Conservation (phyloP, 2,888 invertebrate species). For the Tachina fera region DNA sequence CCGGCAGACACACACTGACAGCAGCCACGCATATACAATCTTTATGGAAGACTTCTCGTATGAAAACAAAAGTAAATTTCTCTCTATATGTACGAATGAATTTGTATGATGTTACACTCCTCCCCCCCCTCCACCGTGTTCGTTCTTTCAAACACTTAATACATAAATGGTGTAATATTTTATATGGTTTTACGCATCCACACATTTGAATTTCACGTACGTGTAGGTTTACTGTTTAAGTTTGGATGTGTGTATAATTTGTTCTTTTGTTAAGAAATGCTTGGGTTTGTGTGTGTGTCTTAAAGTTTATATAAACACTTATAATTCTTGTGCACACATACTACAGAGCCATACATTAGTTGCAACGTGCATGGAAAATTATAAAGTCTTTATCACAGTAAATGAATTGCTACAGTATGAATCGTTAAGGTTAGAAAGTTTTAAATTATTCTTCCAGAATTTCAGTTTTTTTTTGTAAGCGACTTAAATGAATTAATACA, state of each 20-base stretch:
- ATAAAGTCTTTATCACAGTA: slow-evolving; percentile 61
- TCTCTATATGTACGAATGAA: not conserved
- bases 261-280: not conserved
- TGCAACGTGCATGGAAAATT: slow-evolving; percentile 25
- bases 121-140: not conserved
- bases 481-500: no score
- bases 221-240: slow-evolving; percentile 27
- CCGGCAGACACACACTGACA: slow-evolving; percentile 45
- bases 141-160: slow-evolving; percentile 59
- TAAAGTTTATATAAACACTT: slow-evolving; percentile 7
- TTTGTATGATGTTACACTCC: not conserved
- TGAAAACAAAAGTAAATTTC: slow-evolving; percentile 10
- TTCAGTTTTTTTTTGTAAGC: no score
- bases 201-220: slow-evolving; percentile 61
- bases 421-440: not conserved
- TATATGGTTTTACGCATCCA: slow-evolving; percentile 73
- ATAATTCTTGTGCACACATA: slow-evolving; percentile 2
- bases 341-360: slow-evolving; percentile 16
- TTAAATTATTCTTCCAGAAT: not conserved
- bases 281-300: not conserved
- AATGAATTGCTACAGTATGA: slow-evolving; percentile 38
- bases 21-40: slow-evolving; percentile 17
- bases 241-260: not conserved
- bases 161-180: slow-evolving; percentile 62
- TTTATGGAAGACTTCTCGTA: not conserved